These are phyloP conservation scores for Chlorops oryzae DNA, from an alignment of 1,140 invertebrate species.

Conservation along the genomic window DNA sequence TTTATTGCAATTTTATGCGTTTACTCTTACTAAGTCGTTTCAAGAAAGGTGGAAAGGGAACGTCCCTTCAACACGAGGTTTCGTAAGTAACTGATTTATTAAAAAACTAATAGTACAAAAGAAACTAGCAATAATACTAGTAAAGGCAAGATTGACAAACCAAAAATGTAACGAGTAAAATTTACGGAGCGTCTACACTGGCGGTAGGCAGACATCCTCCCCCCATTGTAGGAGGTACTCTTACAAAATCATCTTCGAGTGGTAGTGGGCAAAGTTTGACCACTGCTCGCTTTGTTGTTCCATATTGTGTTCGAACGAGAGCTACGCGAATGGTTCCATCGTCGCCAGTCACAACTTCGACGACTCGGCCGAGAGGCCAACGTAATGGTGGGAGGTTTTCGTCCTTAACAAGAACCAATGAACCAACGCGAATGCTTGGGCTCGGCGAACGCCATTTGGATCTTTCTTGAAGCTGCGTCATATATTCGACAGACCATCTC, in stretches of 20 bases:
- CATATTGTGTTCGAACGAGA: not conserved
- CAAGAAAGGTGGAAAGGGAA: too few species aligned
- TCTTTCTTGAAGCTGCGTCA: constrained; percentile 3
- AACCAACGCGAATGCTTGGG: not conserved
- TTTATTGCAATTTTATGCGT: too few species aligned
- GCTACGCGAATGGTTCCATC: constrained; percentile 6
- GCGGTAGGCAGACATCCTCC: constrained; percentile 13
- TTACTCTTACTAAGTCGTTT: too few species aligned
- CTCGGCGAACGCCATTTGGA: not conserved
- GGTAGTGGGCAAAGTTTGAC: constrained; percentile 4
- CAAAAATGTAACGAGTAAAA: too few species aligned
- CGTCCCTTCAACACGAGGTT: too few species aligned
- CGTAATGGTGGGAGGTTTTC: constrained; percentile 7
- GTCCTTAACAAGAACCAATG: constrained; percentile 9
- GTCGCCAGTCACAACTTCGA: not conserved
- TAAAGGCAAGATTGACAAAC: too few species aligned
- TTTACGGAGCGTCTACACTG: too few species aligned
- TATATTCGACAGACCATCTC: constrained; percentile 3
- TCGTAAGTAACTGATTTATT: too few species aligned
- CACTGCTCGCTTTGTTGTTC: not conserved
- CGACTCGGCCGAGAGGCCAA: constrained; percentile 4
- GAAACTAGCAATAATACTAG: too few species aligned
- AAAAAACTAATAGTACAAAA: too few species aligned
- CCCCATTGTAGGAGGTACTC: constrained; percentile 3
- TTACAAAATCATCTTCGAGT: constrained; percentile 6